Evolutionary conservation across 37 sponge, comb jelly and placozoan genomes (phyloP).

Genomic region (Ephydatia muelleri): DNA sequence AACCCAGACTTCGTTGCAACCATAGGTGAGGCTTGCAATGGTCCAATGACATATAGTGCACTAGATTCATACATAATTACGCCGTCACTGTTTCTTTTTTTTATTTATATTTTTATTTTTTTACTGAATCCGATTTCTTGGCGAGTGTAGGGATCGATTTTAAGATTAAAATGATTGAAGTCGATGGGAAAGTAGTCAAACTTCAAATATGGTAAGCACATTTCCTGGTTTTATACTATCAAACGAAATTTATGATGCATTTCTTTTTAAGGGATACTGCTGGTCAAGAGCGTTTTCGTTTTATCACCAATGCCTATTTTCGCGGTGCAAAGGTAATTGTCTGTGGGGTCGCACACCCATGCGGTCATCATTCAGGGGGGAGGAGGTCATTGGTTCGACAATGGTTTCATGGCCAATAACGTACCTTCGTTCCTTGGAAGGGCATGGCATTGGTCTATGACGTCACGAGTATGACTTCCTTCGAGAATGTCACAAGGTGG

Average conservation of each 20-base stretch:
- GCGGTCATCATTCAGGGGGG: neutral
- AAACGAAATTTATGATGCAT: neutral
- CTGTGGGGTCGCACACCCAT: neutral
- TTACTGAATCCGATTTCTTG: too few species aligned
- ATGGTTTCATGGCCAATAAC: neutral
- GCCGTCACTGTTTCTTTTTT: too few species aligned
- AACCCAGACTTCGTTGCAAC: constrained; percentile 78
- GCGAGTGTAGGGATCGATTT: constrained; percentile 63
- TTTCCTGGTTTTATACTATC: neutral
- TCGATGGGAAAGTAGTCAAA: constrained; percentile 70
- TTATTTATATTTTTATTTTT: too few species aligned
- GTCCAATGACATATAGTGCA: too few species aligned
- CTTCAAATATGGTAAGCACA: constrained; percentile 70
- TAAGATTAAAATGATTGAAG: constrained; percentile 78
- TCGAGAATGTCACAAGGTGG: constrained; percentile 85
- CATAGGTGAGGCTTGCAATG: constrained; percentile 54
- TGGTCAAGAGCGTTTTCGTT: constrained; percentile 95
- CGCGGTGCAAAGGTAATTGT: constrained; percentile 89
- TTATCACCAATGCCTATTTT: constrained; percentile 93
- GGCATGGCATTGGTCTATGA: constrained; percentile 88
- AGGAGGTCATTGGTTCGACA: too few species aligned
- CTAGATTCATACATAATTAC: too few species aligned
- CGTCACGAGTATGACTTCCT: constrained; percentile 67
- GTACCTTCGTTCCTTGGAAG: neutral
- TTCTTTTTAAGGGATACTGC: constrained; percentile 83